Evolutionary conservation across 2,888 invertebrate genomes (phyloP).

Genomic region (Magallana nippona): DNA sequence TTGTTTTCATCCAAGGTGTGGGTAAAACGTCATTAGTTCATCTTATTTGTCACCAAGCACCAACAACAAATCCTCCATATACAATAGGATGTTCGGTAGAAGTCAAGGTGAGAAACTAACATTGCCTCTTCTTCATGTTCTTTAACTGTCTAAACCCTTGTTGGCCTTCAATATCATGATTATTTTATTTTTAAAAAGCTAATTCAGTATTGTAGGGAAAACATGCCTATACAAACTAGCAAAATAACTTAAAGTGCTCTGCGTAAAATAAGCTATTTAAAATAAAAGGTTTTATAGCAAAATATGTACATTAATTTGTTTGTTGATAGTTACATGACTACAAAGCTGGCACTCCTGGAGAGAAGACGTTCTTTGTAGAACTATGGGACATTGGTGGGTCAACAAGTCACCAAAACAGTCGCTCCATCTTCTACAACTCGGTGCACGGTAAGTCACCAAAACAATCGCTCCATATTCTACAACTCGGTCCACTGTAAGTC

Average conservation of each 20-base stretch:
- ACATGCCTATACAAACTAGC: too few species aligned
- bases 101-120: constrained; percentile 84
- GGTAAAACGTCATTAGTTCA: constrained; percentile 98
- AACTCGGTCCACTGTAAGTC: background rate
- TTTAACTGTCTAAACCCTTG: too few species aligned
- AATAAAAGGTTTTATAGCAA: background rate
- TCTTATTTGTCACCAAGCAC: constrained; percentile 92
- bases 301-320: background rate
- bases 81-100: constrained; percentile 98
- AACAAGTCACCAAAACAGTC: constrained; percentile 93
- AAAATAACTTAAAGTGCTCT: too few species aligned
- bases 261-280: too few species aligned
- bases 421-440: constrained; percentile 95
- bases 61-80: constrained; percentile 93
- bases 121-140: too few species aligned
- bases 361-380: constrained; percentile 95
- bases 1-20: constrained; percentile 85
- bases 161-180: too few species aligned
- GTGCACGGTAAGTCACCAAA: constrained; percentile 87
- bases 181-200: too few species aligned
- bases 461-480: too few species aligned
- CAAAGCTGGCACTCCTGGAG: constrained; percentile 94
- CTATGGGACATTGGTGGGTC: constrained; percentile 99
- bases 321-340: constrained; percentile 88
- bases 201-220: too few species aligned